Base-by-base conservation (phyloP, 2,113 vertebrate genomes). In the Amphiprion ocellaris region DNA sequence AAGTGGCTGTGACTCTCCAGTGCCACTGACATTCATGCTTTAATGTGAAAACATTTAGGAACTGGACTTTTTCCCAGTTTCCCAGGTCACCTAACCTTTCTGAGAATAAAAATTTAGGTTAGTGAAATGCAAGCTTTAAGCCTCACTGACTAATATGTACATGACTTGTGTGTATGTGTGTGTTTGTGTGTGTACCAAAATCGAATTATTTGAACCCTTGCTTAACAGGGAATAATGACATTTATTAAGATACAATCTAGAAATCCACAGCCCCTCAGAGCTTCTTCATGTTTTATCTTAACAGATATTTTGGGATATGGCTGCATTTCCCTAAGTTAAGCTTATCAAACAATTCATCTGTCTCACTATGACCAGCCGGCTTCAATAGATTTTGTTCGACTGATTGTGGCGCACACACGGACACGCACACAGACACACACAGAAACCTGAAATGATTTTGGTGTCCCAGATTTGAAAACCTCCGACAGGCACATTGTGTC, bases 381-480 rank as follows among this genome's bases (percentile, higher is more conserved):
- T 47, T 46, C 21, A 12, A 39, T 33, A 37, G 4, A 60, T 70
- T 61, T 60, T 44, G 23, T 56, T 66, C 74, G 39, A 53, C 58
- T 73, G 56, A 52, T 52, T 46, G 58, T 54, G 47, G 3, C 0
- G 2, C 47, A 1, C 30, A 15, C n/a, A 52, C 15, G 10, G 44
- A 26, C 5, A 59, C 44, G 21, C 26, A 70, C 59, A 65, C 10
- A 44, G 12, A 44, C 41, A 44, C 41, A 44, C 11, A 24, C 21
- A 21, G 21, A 21, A 21, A 21, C 37, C 46, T 70, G 55, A 88
- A 85, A 80, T 63, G 47, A 50, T 82, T 82, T 79, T 64, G 54
- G 54, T 74, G 75, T 74, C 50, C 55, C 14, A 63, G 49, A 69
- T 76, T 69, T 76, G 62, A 75, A 64, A 81, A 64, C 49, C 39